Percentiles rank a stretch among this genome's conserved stretches.
These are phyloP conservation scores for Acanthacorydalis orientalis DNA, from an alignment of 2,888 invertebrate species.

Conservation along the genomic window DNA sequence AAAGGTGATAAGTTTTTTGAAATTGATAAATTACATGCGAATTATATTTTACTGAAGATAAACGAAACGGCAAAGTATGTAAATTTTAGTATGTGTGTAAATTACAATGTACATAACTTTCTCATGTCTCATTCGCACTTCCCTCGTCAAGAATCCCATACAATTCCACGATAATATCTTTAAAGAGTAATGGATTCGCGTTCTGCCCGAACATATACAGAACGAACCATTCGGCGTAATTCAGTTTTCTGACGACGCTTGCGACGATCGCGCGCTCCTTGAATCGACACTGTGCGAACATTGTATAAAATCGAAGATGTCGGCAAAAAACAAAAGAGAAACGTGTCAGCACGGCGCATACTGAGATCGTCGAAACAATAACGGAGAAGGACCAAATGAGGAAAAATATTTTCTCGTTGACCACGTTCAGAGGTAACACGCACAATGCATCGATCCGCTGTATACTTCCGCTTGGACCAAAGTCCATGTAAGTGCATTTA, in stretches of 20 bases:
- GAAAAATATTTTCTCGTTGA: conserved; percentile 64
- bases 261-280: conserved; percentile 32
- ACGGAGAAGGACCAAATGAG: conserved; percentile 62
- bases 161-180: no score
- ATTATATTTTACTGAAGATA: no score
- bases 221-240: conserved; percentile 64
- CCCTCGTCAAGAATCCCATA: no score
- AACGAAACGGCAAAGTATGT: no score
- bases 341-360: conserved; percentile 48
- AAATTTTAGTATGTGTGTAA: no score
- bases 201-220: conserved; percentile 60
- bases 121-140: no score
- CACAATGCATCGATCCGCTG: conserved; percentile 47
- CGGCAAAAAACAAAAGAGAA: conserved; percentile 34
- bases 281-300: conserved; percentile 41
- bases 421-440: conserved; percentile 57
- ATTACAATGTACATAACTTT: no score
- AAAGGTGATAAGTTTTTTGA: no score
- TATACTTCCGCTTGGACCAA: conserved; percentile 39
- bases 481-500: conserved; percentile 40
- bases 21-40: no score
- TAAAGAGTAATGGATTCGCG: conserved; percentile 50
- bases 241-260: conserved; percentile 32
- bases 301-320: conserved; percentile 40
- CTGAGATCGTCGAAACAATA: conserved; percentile 40